Conservation (phyloP, 2,113 vertebrate genomes). For the Marmota monax region DNA sequence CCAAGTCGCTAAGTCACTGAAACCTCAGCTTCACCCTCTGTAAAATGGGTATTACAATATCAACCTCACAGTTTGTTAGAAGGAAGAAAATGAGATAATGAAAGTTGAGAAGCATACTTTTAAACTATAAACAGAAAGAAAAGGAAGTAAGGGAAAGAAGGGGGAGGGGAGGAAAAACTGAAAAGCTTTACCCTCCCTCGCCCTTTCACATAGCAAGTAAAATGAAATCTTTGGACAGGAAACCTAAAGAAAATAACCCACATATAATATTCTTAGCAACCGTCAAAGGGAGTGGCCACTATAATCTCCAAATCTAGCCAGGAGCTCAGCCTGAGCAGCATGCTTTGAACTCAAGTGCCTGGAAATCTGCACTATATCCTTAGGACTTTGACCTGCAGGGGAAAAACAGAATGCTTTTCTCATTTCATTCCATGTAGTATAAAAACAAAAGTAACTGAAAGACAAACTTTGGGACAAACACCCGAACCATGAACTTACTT, state of each 20-base stretch:
- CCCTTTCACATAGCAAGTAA: neutral
- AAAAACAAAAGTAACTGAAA: neutral
- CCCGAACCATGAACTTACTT: conserved; percentile 47
- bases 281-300: neutral
- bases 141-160: neutral
- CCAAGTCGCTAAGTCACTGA: neutral
- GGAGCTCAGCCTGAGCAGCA: neutral
- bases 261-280: neutral
- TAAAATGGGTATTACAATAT: neutral
- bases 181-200: neutral
- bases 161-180: neutral
- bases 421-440: neutral
- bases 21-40: neutral
- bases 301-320: neutral
- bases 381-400: neutral
- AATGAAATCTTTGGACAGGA: conserved; percentile 23
- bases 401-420: neutral
- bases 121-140: neutral
- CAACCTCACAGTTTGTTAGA: neutral
- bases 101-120: neutral
- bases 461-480: neutral
- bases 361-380: neutral
- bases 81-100: neutral
- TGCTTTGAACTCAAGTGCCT: neutral
- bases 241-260: neutral